phyloP scores from a whole-genome alignment of 2,888 invertebrate genomes.

The Hylaea fasciaria region DNA sequence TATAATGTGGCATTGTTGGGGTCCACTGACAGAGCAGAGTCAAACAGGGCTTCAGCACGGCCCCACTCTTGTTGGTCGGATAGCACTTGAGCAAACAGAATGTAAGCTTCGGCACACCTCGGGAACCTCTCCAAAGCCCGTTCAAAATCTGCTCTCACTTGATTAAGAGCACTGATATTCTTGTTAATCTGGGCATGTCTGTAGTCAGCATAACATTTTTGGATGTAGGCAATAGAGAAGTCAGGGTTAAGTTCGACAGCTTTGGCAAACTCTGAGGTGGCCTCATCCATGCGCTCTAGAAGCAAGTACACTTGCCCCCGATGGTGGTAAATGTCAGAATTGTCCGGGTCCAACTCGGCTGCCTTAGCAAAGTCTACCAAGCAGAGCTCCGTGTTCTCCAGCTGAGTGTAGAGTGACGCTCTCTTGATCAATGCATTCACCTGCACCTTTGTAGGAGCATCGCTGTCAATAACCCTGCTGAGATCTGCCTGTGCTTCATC shows the following conservation, averaged over 20 bases:
- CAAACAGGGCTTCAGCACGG: slow-evolving; percentile 92
- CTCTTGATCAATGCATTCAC: slow-evolving; percentile 95
- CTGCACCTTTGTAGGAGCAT: slow-evolving; percentile 86
- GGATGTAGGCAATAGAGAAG: slow-evolving; percentile 94
- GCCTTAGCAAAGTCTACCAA: slow-evolving; percentile 92
- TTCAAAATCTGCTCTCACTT: slow-evolving; percentile 90
- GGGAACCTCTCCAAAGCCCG: slow-evolving; percentile 92
- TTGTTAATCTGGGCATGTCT: slow-evolving; percentile 87
- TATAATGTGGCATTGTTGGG: slow-evolving; percentile 93
- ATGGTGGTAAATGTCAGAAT: slow-evolving; percentile 96
- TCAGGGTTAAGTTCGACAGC: slow-evolving; percentile 92
- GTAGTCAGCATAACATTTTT: slow-evolving; percentile 96
- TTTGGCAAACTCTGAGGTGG: slow-evolving; percentile 92
- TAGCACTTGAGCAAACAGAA: slow-evolving; percentile 95
- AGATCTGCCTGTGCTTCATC: slow-evolving; percentile 90
- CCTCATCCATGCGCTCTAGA: slow-evolving; percentile 92
- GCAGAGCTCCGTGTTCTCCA: slow-evolving; percentile 89
- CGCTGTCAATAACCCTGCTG: slow-evolving; percentile 87
- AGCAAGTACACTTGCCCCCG: slow-evolving; percentile 94
- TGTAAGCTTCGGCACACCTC: slow-evolving; percentile 93
- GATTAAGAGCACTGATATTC: slow-evolving; percentile 86
- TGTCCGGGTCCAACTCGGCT: slow-evolving; percentile 89
- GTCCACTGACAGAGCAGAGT: slow-evolving; percentile 91
- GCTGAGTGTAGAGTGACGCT: slow-evolving; percentile 93
- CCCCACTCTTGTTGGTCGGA: slow-evolving; percentile 93